A percentile compares a stretch with the other conserved stretches of the same genome.
These are phyloP conservation scores for Dendropsophus ebraccatus DNA, from an alignment of 2,113 vertebrate species.

Conservation along the genomic window DNA sequence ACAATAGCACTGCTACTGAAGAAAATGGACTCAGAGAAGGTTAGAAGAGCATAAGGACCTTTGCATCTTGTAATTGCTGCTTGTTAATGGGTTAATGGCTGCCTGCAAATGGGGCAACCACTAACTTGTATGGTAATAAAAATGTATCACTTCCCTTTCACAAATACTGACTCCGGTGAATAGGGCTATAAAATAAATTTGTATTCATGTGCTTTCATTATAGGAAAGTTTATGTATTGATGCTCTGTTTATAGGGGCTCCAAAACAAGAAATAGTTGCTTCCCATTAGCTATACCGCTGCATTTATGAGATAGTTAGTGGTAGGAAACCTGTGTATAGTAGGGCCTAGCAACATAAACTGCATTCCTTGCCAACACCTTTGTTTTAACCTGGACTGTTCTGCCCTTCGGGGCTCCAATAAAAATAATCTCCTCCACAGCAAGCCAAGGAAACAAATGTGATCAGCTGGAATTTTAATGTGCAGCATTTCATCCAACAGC, in stretches of 20 bases:
- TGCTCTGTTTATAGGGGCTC: neutral
- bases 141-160: constrained; percentile 7
- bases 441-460: constrained; percentile 46
- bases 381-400: constrained; percentile 17
- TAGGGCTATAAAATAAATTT: neutral
- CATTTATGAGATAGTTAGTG: constrained; percentile 34
- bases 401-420: constrained; percentile 40
- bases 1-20: neutral
- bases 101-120: neutral
- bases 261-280: neutral
- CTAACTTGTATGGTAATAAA: constrained; percentile 1
- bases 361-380: constrained; percentile 44
- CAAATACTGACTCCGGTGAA: constrained; percentile 9
- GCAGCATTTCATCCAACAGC: constrained; percentile 45
- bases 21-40: neutral
- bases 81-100: constrained; percentile 11
- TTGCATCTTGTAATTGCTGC: constrained; percentile 2
- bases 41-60: neutral
- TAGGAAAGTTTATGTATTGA: constrained; percentile 7
- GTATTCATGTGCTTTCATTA: constrained; percentile 12
- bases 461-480: constrained; percentile 53
- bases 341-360: neutral
- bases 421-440: constrained; percentile 44
- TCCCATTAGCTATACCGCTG: neutral
- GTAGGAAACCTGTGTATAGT: neutral